A percentile compares a stretch with the other conserved stretches of the same genome.
Conservation (phyloP, 2,888 invertebrate species). For the Eupithecia vulgata region DNA sequence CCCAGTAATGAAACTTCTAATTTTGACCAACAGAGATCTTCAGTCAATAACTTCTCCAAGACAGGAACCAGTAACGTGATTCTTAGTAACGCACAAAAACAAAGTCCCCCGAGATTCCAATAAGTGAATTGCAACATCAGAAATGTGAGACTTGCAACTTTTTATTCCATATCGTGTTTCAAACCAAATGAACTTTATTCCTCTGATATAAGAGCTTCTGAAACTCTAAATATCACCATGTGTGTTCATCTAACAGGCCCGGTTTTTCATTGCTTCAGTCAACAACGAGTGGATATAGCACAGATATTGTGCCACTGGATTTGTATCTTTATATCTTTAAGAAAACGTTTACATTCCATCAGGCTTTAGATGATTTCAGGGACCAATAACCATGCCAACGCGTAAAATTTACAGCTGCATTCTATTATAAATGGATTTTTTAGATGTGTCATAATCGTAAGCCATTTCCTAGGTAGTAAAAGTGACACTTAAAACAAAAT, state of each 20-base stretch:
- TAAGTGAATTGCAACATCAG: constrained; percentile 52
- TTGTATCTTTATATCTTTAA: background rate
- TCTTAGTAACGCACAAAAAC: constrained; percentile 15
- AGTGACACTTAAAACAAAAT: constrained; percentile 59
- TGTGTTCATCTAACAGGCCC: constrained; percentile 44
- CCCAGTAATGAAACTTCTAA: background rate
- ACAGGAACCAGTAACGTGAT: constrained; percentile 3
- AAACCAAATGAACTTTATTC: constrained; percentile 38
- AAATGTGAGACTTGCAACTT: constrained; percentile 68
- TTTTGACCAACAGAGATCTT: background rate
- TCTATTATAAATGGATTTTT: constrained; percentile 54
- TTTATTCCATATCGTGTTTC: constrained; percentile 50
- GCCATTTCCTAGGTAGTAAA: constrained; percentile 64
- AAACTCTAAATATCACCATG: constrained; percentile 39
- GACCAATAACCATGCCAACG: background rate
- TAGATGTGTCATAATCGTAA: constrained; percentile 49
- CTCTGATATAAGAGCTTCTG: constrained; percentile 38
- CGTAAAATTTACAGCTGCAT: constrained; percentile 64
- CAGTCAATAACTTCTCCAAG: background rate
- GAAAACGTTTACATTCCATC: background rate
- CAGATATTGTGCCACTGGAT: background rate
- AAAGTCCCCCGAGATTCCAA: constrained; percentile 45
- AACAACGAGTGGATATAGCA: constrained; percentile 50
- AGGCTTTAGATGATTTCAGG: background rate
- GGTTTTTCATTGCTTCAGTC: constrained; percentile 57